Conservation (phyloP, 2,113 vertebrate species). For the Gymnobelideus leadbeateri region DNA sequence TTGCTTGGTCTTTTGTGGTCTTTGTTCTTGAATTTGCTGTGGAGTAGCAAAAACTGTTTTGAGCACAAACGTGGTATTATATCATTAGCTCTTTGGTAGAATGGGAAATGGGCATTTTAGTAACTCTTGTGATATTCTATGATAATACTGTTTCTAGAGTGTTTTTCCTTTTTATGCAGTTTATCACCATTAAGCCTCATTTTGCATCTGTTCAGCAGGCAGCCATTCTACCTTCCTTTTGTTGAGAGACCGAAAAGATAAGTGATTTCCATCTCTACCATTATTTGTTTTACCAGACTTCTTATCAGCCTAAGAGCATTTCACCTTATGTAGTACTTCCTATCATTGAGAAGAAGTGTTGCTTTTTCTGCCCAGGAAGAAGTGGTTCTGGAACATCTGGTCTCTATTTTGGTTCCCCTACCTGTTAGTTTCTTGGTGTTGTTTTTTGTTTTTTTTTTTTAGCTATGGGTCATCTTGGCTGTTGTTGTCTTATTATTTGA, state of each 20-base stretch:
- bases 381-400: not conserved
- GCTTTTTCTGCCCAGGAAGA: not conserved
- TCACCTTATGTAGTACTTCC: not conserved
- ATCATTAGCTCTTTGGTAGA: no score
- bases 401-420: not conserved
- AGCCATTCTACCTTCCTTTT: not conserved
- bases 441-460: no score
- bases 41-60: not conserved
- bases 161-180: not conserved
- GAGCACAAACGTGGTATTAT: no score
- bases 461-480: not conserved
- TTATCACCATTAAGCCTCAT: not conserved
- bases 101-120: not conserved
- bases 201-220: not conserved
- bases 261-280: not conserved
- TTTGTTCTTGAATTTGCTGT: not conserved
- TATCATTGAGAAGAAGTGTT: not conserved
- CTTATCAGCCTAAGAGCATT: not conserved
- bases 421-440: no score
- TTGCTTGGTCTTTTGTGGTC: not conserved
- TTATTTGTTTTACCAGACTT: not conserved
- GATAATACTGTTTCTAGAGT: not conserved
- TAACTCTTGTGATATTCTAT: not conserved
- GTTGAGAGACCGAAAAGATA: not conserved
- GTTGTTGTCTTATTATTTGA: not conserved